phyloP scores from a whole-genome alignment of 2,113 vertebrate genomes.

The Synodontis membranacea region DNA sequence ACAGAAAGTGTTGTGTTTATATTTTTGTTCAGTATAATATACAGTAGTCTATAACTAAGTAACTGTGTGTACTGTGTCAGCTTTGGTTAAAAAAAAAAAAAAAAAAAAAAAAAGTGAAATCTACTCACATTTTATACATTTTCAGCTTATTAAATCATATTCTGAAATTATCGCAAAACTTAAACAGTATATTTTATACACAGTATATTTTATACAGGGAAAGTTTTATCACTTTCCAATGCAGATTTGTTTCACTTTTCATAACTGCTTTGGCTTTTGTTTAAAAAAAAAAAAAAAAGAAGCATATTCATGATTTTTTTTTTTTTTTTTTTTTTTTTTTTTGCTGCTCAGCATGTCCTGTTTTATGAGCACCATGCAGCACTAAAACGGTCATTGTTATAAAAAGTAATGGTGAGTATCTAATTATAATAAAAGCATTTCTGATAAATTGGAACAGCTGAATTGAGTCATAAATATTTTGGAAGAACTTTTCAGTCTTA shows the following conservation, averaged over 20 bases:
- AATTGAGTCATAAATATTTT: too few relatives aligned
- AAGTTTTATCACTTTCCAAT: background rate
- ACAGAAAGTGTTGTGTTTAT: too few relatives aligned
- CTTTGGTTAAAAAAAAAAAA: background rate
- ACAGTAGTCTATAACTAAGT: background rate
- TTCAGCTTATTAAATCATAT: background rate
- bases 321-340: background rate
- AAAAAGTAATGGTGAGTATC: background rate
- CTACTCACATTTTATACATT: background rate
- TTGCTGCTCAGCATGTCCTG: constrained; percentile 18
- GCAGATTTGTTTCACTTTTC: background rate
- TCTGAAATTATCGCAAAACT: background rate
- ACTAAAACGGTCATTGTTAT: constrained; percentile 36
- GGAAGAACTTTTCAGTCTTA: too few relatives aligned
- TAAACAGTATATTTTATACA: background rate
- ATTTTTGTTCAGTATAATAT: too few relatives aligned
- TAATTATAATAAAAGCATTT: constrained; percentile 31
- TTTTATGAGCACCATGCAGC: background rate
- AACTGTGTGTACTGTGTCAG: background rate
- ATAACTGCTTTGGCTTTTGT: constrained; percentile 1
- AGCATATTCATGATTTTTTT: background rate
- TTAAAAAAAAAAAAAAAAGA: background rate
- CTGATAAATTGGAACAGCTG: background rate
- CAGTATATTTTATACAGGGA: background rate
- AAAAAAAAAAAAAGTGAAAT: background rate